These are phyloP conservation scores for Ecliptopera silaceata DNA, from an alignment of 2,888 invertebrate species.

Conservation along the genomic window DNA sequence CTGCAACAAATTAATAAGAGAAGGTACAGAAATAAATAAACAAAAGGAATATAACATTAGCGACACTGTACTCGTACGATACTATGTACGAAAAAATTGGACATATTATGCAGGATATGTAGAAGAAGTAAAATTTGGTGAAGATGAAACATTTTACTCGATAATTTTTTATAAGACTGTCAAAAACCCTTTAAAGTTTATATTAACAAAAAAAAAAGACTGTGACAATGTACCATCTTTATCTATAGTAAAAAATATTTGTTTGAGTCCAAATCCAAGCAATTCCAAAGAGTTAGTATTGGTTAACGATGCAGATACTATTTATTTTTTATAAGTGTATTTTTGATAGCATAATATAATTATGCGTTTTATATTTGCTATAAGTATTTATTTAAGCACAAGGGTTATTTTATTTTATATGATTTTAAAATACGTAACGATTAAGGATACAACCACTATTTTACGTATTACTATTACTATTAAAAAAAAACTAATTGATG, in stretches of 20 bases:
- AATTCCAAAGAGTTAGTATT: constrained; percentile 17
- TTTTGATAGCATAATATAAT: no score
- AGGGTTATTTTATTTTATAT: no score
- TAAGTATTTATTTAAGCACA: no score
- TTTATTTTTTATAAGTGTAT: constrained; percentile 9
- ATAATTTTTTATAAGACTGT: constrained; percentile 22
- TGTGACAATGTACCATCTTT: constrained; percentile 15
- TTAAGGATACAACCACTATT: no score
- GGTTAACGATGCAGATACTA: constrained; percentile 13
- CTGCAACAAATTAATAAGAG: constrained; percentile 2
- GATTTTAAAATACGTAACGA: no score
- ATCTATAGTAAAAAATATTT: constrained; percentile 15
- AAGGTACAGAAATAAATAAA: constrained; percentile 7
- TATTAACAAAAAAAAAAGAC: constrained; percentile 15
- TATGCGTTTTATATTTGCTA: no score
- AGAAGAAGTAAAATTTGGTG: constrained; percentile 23
- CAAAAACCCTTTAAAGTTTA: constrained; percentile 19
- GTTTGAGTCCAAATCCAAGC: constrained; percentile 17
- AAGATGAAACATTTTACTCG: constrained; percentile 21
- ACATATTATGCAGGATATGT: constrained; percentile 22
- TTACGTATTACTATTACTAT: no score
- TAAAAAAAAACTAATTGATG: no score
- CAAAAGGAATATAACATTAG: constrained; percentile 12
- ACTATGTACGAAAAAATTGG: constrained; percentile 20
- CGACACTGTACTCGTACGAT: constrained; percentile 24